Conservation (phyloP, 23 tunicate species). For the Halocynthia aurantium region DNA sequence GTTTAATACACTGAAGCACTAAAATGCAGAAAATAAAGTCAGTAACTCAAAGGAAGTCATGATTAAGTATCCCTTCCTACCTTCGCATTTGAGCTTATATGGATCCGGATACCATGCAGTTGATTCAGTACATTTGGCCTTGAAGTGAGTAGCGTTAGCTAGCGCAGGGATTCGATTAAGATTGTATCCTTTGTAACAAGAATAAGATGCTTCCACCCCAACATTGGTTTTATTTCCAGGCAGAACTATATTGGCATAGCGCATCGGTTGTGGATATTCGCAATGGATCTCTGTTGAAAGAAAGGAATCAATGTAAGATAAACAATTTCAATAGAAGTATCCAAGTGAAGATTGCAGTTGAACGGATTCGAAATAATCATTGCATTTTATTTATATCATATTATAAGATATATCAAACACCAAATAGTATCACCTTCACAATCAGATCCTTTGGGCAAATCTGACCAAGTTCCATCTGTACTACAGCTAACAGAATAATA, state of each 20-base stretch:
- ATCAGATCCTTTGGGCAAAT: slow-evolving; percentile 9
- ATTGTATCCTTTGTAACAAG: slow-evolving; percentile 10
- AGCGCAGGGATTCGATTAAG: background rate
- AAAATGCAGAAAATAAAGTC: background rate
- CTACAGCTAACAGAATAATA: slow-evolving; percentile 27
- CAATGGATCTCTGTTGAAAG: background rate
- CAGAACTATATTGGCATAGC: background rate
- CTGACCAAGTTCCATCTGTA: slow-evolving; percentile 37
- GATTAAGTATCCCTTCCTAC: background rate
- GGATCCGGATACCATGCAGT: slow-evolving; percentile 19
- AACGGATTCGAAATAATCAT: background rate
- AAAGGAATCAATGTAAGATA: background rate
- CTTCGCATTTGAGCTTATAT: background rate
- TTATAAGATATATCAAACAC: background rate
- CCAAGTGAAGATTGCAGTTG: no score
- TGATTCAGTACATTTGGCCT: background rate
- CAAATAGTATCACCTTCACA: slow-evolving; percentile 33
- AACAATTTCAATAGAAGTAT: background rate
- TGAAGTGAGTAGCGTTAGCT: background rate
- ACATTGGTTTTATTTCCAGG: background rate
- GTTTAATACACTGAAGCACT: slow-evolving; percentile 40
- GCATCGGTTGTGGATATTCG: background rate
- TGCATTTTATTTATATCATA: background rate
- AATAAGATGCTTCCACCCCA: background rate
- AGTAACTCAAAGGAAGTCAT: background rate